Conservation (phyloP, 2,113 vertebrate species). For the Plestiodon gilberti region DNA sequence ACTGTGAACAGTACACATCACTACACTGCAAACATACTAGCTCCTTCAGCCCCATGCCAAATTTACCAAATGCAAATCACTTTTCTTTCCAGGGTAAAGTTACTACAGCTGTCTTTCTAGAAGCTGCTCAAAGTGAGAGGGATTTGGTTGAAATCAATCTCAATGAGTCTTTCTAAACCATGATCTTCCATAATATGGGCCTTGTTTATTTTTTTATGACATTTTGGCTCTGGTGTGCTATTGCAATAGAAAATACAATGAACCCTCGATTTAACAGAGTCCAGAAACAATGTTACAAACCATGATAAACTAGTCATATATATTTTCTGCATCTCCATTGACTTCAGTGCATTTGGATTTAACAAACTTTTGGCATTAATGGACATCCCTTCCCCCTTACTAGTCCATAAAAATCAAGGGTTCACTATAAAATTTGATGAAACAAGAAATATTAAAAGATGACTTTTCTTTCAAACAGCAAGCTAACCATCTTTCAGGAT, state of each 20-base stretch:
- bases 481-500: neutral
- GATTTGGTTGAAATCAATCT: neutral
- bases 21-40: neutral
- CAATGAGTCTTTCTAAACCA: neutral
- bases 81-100: neutral
- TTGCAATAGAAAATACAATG: neutral
- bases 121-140: neutral
- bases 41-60: neutral
- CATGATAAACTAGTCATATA: no score
- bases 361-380: no score
- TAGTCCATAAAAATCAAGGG: no score
- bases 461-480: neutral
- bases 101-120: neutral
- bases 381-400: no score
- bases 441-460: neutral
- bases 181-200: neutral
- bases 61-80: neutral
- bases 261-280: no score
- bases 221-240: neutral
- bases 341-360: no score
- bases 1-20: neutral
- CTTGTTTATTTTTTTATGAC: neutral
- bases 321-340: no score
- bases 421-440: neutral
- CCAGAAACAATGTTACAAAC: no score